These are phyloP conservation scores for Lochmaea capreae DNA, from an alignment of 2,888 invertebrate genomes.

Conservation along the genomic window DNA sequence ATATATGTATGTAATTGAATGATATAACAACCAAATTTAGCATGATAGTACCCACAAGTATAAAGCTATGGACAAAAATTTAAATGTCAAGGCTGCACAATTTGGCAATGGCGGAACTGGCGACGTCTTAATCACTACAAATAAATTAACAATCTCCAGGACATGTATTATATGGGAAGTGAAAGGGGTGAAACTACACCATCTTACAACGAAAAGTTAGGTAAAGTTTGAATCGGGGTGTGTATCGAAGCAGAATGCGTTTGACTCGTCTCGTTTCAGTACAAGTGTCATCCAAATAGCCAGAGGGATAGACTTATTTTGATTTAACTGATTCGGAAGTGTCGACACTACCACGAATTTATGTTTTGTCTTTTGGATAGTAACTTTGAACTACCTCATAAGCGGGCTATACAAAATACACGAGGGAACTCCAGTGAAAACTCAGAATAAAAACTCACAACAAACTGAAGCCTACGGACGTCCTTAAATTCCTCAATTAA, in stretches of 20 bases:
- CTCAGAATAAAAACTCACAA: too few species aligned
- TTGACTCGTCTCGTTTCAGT: slow-evolving; percentile 54
- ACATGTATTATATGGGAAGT: slow-evolving; percentile 44
- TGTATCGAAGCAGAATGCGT: slow-evolving; percentile 60
- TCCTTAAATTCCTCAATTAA: too few species aligned
- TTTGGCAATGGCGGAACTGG: too few species aligned
- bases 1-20: too few species aligned
- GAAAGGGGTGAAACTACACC: slow-evolving; percentile 49
- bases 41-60: too few species aligned
- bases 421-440: not conserved
- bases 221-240: slow-evolving; percentile 60
- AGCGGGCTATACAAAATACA: not conserved
- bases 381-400: slow-evolving; percentile 32
- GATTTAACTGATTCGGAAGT: slow-evolving; percentile 62
- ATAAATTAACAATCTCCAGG: slow-evolving; percentile 4
- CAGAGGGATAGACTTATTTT: slow-evolving; percentile 58
- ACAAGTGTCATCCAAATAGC: slow-evolving; percentile 54
- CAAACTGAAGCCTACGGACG: too few species aligned
- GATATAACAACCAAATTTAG: too few species aligned
- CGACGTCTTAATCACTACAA: not conserved
- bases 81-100: too few species aligned
- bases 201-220: slow-evolving; percentile 54
- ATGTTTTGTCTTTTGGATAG: slow-evolving; percentile 59
- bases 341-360: slow-evolving; percentile 60
- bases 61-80: too few species aligned